Percentiles rank a stretch among this genome's conserved stretches.
Evolutionary conservation across 1,140 invertebrate genomes (phyloP).

Genomic region (Doryteuthis pealeii): DNA sequence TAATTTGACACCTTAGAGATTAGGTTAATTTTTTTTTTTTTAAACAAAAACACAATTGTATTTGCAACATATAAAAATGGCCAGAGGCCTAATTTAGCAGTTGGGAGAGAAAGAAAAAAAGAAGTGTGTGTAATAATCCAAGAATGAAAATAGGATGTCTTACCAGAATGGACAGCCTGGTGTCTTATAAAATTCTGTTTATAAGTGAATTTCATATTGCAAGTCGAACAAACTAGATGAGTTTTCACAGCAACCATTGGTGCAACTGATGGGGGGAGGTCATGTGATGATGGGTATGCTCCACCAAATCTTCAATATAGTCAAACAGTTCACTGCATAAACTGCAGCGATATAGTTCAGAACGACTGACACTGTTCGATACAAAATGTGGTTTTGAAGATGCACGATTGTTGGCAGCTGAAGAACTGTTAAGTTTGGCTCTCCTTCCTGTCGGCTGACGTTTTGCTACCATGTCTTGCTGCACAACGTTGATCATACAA

Average conservation of each 20-base stretch:
- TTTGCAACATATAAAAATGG: no score
- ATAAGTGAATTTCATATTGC: conserved; percentile 54
- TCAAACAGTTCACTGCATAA: conserved; percentile 57
- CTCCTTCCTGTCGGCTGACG: neutral
- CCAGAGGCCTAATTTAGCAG: no score
- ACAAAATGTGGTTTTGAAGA: neutral
- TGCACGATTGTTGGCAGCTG: neutral
- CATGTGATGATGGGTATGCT: conserved; percentile 36
- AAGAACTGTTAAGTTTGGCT: neutral
- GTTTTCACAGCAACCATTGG: conserved; percentile 4
- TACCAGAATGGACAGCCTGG: conserved; percentile 40
- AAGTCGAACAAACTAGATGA: conserved; percentile 53
- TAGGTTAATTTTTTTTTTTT: no score
- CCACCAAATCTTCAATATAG: conserved; percentile 47
- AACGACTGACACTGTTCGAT: conserved; percentile 13
- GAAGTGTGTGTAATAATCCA: no score
- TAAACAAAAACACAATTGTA: no score
- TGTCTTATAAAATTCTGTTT: conserved; percentile 55
- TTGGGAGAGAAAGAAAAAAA: no score
- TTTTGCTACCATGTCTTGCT: conserved; percentile 9
- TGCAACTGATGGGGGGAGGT: conserved; percentile 5
- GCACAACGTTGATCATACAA: conserved; percentile 38
- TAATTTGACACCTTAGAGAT: no score
- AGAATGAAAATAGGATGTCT: neutral
- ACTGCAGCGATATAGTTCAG: conserved; percentile 59